A percentile compares a stretch with the other conserved stretches of the same genome.
phyloP scores from a whole-genome alignment of 2,113 vertebrate species.

The Campylomormyrus tamandua region DNA sequence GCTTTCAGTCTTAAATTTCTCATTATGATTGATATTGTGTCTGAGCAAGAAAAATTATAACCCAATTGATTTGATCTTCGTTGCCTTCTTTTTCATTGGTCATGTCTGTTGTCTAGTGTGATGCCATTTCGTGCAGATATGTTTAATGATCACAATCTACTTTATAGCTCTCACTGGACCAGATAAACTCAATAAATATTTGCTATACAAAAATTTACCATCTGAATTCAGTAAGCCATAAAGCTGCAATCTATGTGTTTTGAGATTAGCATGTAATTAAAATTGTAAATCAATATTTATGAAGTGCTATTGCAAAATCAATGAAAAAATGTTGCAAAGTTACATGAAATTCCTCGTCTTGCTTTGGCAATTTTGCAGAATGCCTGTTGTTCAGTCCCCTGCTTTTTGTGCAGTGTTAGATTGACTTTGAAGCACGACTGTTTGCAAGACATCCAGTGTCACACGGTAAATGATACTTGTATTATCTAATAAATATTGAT shows the following conservation, averaged over 20 bases:
- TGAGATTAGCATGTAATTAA: slow-evolving; percentile 67
- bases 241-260: slow-evolving; percentile 55
- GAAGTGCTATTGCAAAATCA: slow-evolving; percentile 48
- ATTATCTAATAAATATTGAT: slow-evolving; percentile 12
- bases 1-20: slow-evolving; percentile 8
- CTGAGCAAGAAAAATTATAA: slow-evolving; percentile 20
- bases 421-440: slow-evolving; percentile 21
- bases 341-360: slow-evolving; percentile 26
- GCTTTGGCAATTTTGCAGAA: slow-evolving; percentile 11
- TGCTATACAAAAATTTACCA: slow-evolving; percentile 59
- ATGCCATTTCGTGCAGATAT: slow-evolving; percentile 54
- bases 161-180: slow-evolving; percentile 65
- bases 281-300: slow-evolving; percentile 66
- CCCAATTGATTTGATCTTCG: slow-evolving; percentile 37
- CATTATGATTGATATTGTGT: slow-evolving; percentile 19
- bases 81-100: slow-evolving; percentile 33
- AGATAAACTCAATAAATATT: slow-evolving; percentile 70
- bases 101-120: slow-evolving; percentile 49
- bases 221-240: slow-evolving; percentile 56
- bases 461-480: slow-evolving; percentile 11
- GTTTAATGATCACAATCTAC: slow-evolving; percentile 74
- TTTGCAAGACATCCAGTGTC: background rate
- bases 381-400: background rate
- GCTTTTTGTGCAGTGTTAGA: background rate
- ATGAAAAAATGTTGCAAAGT: slow-evolving; percentile 39